Conservation (phyloP, 2,113 vertebrate species). For the Pangasianodon hypophthalmus region DNA sequence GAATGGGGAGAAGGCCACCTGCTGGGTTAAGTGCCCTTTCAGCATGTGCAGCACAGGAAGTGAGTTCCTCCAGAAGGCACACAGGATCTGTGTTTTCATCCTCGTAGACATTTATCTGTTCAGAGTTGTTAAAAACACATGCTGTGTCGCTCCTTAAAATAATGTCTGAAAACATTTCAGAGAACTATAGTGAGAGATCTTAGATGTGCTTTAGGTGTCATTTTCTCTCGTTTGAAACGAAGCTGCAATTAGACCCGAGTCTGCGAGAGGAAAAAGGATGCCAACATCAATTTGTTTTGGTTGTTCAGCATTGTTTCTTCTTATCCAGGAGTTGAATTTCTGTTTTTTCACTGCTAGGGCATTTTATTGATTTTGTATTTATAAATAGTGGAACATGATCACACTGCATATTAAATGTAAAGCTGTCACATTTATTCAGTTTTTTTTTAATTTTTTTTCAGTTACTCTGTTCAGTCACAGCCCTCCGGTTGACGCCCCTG, state of each 20-base stretch:
- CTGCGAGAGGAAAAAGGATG: background rate
- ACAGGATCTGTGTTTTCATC: conserved; percentile 2
- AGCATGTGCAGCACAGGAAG: background rate
- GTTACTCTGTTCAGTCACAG: background rate
- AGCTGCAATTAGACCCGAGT: background rate
- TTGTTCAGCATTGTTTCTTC: background rate
- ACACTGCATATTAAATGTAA: background rate
- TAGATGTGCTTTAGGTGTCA: background rate
- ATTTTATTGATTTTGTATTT: conserved; percentile 16
- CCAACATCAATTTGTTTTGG: conserved; percentile 17
- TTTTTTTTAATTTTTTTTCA: background rate
- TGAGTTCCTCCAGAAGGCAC: conserved; percentile 20
- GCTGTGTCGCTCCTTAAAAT: background rate
- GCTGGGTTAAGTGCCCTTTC: conserved; percentile 42
- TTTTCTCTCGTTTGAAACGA: conserved; percentile 17
- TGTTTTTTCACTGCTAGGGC: background rate
- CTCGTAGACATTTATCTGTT: background rate
- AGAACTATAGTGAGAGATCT: background rate
- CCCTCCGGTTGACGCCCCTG: background rate
- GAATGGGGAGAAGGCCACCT: conserved; percentile 16
- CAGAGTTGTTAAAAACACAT: background rate
- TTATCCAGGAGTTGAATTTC: conserved; percentile 11
- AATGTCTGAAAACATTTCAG: background rate
- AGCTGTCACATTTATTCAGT: background rate
- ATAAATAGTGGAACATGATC: background rate